Conservation (phyloP, 2,888 invertebrate genomes). For the Macrostomum cliftonense region DNA sequence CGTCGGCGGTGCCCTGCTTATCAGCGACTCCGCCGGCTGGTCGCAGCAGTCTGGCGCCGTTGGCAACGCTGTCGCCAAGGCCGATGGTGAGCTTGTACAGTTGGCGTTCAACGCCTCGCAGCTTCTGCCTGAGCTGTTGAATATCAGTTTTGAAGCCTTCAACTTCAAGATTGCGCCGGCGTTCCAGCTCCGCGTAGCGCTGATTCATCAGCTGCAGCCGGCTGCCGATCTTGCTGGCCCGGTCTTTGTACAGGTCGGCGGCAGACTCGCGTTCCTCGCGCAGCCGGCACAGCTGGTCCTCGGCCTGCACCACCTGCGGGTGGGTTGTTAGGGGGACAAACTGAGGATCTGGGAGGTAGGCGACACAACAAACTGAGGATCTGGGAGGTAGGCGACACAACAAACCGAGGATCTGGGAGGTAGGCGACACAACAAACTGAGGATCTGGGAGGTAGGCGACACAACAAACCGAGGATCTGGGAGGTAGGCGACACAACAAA, state of each 20-base stretch:
- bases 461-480: no score
- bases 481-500: no score
- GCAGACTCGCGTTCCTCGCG: conserved; percentile 36
- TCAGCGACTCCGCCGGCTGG: conserved; percentile 21
- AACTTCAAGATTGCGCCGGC: conserved; percentile 35
- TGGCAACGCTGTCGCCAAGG: neutral
- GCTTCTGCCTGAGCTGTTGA: conserved; percentile 28
- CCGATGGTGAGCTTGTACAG: conserved; percentile 26
- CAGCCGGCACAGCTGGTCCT: conserved; percentile 30
- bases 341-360: no score
- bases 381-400: no score
- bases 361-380: no score
- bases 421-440: no score
- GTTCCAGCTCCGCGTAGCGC: conserved; percentile 35
- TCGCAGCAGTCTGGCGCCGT: conserved; percentile 16
- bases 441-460: no score
- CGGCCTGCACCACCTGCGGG: conserved; percentile 14
- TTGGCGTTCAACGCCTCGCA: conserved; percentile 36
- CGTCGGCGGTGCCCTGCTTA: conserved; percentile 26
- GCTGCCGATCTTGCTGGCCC: conserved; percentile 34
- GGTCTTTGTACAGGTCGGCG: conserved; percentile 32
- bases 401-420: no score
- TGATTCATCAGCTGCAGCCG: conserved; percentile 34
- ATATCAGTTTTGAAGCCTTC: conserved; percentile 40
- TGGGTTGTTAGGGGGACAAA: conserved; percentile 12